A percentile compares a stretch with the other conserved stretches of the same genome.
Conservation (phyloP, 2,113 vertebrate genomes). For the Engystomops pustulosus region DNA sequence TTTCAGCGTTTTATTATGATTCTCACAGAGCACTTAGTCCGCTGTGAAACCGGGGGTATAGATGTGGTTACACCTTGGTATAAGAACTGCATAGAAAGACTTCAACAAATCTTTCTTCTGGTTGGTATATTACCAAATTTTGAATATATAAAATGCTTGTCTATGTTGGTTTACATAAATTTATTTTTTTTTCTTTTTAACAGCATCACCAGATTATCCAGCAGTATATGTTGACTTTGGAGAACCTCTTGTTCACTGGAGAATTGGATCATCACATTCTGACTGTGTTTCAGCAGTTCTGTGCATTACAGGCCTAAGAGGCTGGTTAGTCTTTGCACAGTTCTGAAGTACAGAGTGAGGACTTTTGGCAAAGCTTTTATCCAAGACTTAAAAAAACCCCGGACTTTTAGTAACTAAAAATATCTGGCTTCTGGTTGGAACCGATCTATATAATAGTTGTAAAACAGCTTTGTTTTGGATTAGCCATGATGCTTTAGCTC, state of each 20-base stretch:
- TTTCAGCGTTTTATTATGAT: slow-evolving; percentile 97
- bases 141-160: too few species aligned
- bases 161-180: not conserved
- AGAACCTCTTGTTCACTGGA: slow-evolving; percentile 97
- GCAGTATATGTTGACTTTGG: slow-evolving; percentile 97
- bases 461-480: not conserved
- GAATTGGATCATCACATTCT: slow-evolving; percentile 97
- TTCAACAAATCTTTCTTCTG: slow-evolving; percentile 97
- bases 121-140: slow-evolving; percentile 67
- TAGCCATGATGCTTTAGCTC: not conserved
- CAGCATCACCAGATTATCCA: slow-evolving; percentile 97
- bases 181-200: not conserved
- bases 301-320: slow-evolving; percentile 89
- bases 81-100: slow-evolving; percentile 92
- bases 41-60: slow-evolving; percentile 91
- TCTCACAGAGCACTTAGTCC: slow-evolving; percentile 93
- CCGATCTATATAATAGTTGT: not conserved
- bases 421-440: not conserved
- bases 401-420: slow-evolving; percentile 26
- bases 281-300: slow-evolving; percentile 97
- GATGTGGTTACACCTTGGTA: slow-evolving; percentile 94
- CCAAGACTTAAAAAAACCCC: not conserved
- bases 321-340: not conserved
- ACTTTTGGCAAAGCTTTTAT: not conserved
- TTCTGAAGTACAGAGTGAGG: not conserved